Conservation (phyloP, 2,797 vertebrate species). For the Hippocampus kuda region DNA sequence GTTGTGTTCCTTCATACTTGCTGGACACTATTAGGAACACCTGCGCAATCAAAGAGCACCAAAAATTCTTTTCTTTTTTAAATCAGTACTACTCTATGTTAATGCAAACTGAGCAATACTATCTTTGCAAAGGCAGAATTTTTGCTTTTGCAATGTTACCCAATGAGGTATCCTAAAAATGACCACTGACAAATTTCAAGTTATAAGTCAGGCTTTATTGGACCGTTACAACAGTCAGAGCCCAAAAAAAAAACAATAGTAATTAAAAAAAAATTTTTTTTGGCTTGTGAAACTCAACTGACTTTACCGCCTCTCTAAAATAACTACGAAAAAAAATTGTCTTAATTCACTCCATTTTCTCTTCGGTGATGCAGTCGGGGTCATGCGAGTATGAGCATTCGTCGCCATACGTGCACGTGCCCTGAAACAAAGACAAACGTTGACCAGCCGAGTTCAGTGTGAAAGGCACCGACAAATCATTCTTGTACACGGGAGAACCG, state of each 20-base stretch:
- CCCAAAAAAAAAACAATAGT: too few species aligned
- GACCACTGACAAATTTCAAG: neutral
- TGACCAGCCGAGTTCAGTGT: neutral
- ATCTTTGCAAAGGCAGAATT: neutral
- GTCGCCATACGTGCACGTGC: constrained; percentile 65
- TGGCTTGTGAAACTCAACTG: too few species aligned
- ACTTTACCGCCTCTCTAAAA: neutral
- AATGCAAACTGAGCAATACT: neutral
- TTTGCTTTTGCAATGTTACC: neutral
- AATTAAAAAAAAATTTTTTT: neutral
- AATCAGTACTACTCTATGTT: neutral
- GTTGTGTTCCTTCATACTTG: neutral
- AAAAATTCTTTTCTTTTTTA: neutral
- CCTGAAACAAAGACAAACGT: constrained; percentile 51
- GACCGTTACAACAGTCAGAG: constrained; percentile 13
- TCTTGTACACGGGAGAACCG: neutral
- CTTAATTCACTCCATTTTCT: constrained; percentile 36
- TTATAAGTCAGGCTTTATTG: constrained; percentile 38
- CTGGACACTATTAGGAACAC: neutral
- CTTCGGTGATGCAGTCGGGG: constrained; percentile 13
- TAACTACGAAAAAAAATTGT: neutral
- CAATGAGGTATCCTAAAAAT: neutral
- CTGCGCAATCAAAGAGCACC: neutral
- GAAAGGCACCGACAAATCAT: neutral
- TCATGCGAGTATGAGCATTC: constrained; percentile 75